Evolutionary conservation across 2,113 vertebrate genomes (phyloP).

Genomic region (Prolemur simus): DNA sequence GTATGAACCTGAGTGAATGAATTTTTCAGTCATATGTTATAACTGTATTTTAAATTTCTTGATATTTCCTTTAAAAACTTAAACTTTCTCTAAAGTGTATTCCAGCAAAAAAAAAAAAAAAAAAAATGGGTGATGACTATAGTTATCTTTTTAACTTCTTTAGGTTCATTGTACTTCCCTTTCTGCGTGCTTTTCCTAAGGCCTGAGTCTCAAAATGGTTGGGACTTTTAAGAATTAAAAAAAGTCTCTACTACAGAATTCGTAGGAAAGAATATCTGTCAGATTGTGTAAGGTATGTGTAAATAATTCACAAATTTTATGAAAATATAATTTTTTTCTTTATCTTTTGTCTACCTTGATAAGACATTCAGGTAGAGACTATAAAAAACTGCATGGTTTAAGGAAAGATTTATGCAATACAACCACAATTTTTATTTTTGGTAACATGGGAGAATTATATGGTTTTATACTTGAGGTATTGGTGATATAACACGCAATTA

Average conservation of each 20-base stretch:
- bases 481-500: neutral
- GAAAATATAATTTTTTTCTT: neutral
- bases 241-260: neutral
- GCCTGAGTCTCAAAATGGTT: neutral
- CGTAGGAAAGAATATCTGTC: neutral
- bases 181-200: neutral
- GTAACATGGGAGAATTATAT: neutral
- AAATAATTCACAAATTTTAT: neutral
- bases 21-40: neutral
- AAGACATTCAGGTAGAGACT: neutral
- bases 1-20: neutral
- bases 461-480: neutral
- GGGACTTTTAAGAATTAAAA: neutral
- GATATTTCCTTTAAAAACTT: neutral
- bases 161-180: neutral
- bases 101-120: neutral
- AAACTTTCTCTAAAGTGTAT: neutral
- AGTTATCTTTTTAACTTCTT: neutral
- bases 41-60: neutral
- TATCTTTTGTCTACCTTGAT: neutral
- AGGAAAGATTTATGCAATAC: neutral
- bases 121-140: neutral
- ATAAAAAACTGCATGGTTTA: neutral
- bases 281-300: neutral
- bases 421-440: conserved; percentile 26